A percentile compares a stretch with the other conserved stretches of the same genome.
phyloP scores from a whole-genome alignment of 1,140 invertebrate genomes.

The Leptinotarsa undecemlineata region DNA sequence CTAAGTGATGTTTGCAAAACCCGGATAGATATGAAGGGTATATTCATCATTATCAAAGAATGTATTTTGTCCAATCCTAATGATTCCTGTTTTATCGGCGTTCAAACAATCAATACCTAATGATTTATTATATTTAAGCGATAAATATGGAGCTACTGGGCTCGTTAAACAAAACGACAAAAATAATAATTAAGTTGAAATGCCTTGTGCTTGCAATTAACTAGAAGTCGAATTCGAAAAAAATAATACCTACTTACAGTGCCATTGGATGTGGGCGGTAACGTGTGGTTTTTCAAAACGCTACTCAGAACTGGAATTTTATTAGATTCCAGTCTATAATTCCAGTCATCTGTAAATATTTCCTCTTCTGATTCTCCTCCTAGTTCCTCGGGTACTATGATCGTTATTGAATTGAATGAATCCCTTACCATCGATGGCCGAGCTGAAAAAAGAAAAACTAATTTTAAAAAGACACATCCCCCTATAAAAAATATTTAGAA shows the following conservation, averaged over 20 bases:
- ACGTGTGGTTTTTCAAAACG: slow-evolving; percentile 48
- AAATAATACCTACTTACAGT: slow-evolving; percentile 52
- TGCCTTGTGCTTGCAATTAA: too few species aligned
- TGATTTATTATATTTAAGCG: too few species aligned
- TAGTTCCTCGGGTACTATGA: not conserved
- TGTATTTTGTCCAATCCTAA: too few species aligned
- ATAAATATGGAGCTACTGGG: too few species aligned
- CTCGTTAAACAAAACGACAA: not conserved
- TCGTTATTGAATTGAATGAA: slow-evolving; percentile 19
- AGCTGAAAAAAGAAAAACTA: not conserved
- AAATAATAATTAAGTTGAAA: too few species aligned
- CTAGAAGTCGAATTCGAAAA: slow-evolving; percentile 8
- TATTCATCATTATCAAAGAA: too few species aligned
- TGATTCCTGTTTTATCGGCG: too few species aligned
- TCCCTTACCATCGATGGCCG: not conserved
- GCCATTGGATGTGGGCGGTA: slow-evolving; percentile 47
- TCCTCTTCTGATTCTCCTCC: slow-evolving; percentile 26
- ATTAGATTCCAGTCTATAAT: slow-evolving; percentile 48
- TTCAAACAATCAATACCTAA: not conserved
- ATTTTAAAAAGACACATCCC: too few species aligned
- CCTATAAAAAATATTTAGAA: too few species aligned
- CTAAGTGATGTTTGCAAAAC: too few species aligned
- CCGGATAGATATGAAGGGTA: too few species aligned
- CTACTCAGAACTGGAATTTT: slow-evolving; percentile 46
- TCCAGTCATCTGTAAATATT: slow-evolving; percentile 48